phyloP scores from a whole-genome alignment of 2,113 vertebrate genomes.

The Lepisosteus oculatus region DNA sequence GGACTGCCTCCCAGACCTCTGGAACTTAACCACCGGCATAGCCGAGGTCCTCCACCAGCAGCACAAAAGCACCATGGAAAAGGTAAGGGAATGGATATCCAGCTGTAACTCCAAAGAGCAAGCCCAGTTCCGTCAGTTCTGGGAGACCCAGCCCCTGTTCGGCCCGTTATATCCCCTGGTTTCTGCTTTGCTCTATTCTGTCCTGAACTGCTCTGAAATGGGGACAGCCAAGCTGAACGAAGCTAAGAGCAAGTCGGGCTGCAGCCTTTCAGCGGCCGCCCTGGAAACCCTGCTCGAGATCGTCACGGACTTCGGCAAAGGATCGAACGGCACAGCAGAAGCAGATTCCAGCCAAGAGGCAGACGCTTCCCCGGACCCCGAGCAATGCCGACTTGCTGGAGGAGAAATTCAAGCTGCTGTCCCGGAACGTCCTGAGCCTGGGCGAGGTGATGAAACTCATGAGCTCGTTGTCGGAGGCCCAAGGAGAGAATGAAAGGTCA shows the following conservation, averaged over 20 bases:
- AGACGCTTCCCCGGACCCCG: background rate
- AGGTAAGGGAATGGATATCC: constrained; percentile 1
- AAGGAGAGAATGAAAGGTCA: background rate
- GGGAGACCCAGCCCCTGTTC: constrained; percentile 13
- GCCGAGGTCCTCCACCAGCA: constrained; percentile 5
- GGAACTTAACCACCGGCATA: background rate
- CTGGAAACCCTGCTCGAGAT: background rate
- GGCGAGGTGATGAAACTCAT: constrained; percentile 4
- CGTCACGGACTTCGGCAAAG: background rate
- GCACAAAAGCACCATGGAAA: constrained; percentile 2
- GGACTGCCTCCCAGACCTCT: background rate
- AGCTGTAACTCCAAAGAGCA: constrained; percentile 5
- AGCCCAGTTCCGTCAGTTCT: constrained; percentile 2
- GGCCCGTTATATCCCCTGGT: constrained; percentile 3
- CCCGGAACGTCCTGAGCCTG: constrained; percentile 10
- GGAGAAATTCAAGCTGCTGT: constrained; percentile 5
- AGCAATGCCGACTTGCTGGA: background rate
- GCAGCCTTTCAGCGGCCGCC: background rate
- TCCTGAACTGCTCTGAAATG: constrained; percentile 5
- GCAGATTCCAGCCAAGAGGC: background rate
- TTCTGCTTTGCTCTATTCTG: constrained; percentile 14
- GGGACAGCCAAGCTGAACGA: background rate
- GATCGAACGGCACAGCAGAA: background rate
- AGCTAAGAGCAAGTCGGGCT: constrained; percentile 13
- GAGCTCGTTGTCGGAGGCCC: background rate